Conservation (phyloP, 2,113 vertebrate species). For the Mesembrinibis cayennensis region DNA sequence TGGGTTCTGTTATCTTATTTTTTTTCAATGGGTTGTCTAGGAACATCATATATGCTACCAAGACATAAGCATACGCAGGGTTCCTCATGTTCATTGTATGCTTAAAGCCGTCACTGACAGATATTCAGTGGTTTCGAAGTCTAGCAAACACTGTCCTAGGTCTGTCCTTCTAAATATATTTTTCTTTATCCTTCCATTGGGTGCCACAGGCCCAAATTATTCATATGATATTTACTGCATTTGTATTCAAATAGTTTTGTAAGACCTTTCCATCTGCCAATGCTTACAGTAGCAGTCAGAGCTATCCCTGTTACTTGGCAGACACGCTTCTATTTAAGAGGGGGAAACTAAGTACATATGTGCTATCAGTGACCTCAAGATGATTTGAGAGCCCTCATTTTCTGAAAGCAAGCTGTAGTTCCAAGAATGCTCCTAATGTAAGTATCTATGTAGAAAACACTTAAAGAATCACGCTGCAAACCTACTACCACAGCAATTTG, state of each 20-base stretch:
- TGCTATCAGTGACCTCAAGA: background rate
- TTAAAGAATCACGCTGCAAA: accelerated
- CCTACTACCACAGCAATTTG: background rate
- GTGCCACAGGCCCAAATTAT: background rate
- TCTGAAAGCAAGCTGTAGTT: background rate
- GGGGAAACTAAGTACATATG: background rate
- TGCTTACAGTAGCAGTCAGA: background rate
- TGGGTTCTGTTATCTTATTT: background rate
- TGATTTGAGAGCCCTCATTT: background rate
- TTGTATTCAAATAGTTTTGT: background rate
- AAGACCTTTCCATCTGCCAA: background rate
- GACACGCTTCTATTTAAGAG: background rate
- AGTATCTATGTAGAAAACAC: background rate
- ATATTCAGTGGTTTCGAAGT: background rate
- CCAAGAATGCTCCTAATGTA: background rate
- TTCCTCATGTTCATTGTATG: background rate
- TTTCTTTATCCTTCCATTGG: background rate
- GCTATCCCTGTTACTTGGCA: background rate
- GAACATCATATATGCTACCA: background rate
- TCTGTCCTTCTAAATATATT: background rate
- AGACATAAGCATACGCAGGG: background rate
- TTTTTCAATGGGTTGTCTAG: background rate
- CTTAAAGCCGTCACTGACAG: background rate
- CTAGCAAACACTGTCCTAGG: background rate
- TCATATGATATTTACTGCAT: background rate